A percentile compares a stretch with the other conserved stretches of the same genome.
phyloP scores from a whole-genome alignment of 37 sponge, comb jelly and placozoan genomes.

The Eunapius fragilis region DNA sequence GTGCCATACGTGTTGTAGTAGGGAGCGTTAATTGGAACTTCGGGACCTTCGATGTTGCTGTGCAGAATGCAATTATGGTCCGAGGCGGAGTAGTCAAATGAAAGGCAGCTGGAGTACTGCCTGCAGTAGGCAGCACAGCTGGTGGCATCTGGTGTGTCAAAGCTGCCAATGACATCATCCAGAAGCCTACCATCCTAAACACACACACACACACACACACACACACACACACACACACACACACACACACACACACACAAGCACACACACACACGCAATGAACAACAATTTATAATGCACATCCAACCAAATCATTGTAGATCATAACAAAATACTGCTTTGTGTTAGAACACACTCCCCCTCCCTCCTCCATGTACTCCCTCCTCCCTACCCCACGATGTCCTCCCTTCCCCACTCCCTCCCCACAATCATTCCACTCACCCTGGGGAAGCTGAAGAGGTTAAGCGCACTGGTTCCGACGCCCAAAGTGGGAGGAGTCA shows the following conservation, averaged over 20 bases:
- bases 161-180: conserved; percentile 2
- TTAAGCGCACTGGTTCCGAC: conserved; percentile 5
- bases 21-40: not conserved
- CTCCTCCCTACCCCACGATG: too few species aligned
- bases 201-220: too few species aligned
- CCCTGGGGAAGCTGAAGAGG: conserved; percentile 61
- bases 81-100: conserved; percentile 69
- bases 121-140: conserved; percentile 49
- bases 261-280: too few species aligned
- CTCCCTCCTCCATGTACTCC: too few species aligned
- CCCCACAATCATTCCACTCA: too few species aligned
- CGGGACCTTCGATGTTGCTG: conserved; percentile 65
- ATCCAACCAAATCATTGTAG: not conserved
- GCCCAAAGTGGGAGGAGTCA: conserved; percentile 7
- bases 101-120: conserved; percentile 28
- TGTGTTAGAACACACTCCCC: too few species aligned
- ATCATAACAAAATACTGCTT: too few species aligned
- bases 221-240: too few species aligned
- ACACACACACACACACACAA: too few species aligned
- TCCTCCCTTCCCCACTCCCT: too few species aligned
- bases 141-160: not conserved
- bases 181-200: conserved; percentile 53
- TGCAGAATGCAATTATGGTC: conserved; percentile 66
- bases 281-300: not conserved
- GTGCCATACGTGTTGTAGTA: conserved; percentile 60